phyloP scores from a whole-genome alignment of 1,140 invertebrate genomes.

The Ridgeia piscesae region DNA sequence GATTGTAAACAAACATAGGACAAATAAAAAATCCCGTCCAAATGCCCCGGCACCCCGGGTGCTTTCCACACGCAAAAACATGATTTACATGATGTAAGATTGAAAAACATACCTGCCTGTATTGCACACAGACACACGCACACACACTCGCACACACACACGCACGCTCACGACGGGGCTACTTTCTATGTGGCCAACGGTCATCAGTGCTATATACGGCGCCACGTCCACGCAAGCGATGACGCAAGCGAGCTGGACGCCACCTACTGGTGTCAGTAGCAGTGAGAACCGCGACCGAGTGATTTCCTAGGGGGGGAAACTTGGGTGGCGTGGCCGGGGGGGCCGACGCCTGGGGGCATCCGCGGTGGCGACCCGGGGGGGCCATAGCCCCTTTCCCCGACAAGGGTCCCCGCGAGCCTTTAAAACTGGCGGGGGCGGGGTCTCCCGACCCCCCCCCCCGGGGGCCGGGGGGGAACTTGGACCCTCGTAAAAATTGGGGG shows the following conservation, averaged over 20 bases:
- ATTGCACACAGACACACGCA: background rate
- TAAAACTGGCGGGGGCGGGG: no score
- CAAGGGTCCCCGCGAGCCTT: no score
- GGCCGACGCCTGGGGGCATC: no score
- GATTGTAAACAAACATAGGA: background rate
- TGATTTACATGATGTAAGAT: background rate
- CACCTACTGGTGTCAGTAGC: background rate
- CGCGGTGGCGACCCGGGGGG: background rate
- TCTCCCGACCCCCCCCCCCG: conserved; percentile 98
- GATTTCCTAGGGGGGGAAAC: background rate
- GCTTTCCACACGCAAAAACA: background rate
- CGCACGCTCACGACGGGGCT: background rate
- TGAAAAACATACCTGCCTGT: background rate
- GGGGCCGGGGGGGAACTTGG: conserved; percentile 73
- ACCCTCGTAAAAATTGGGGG: conserved; percentile 56
- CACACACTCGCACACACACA: background rate
- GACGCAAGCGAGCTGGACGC: background rate
- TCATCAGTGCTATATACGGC: background rate
- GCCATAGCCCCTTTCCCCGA: no score
- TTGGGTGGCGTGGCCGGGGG: no score
- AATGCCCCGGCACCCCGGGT: no score
- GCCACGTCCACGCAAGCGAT: background rate
- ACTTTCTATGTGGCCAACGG: background rate
- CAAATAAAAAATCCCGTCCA: background rate
- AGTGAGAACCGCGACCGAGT: background rate